Base-by-base conservation (phyloP, 2,888 invertebrate genomes). In the Leptothorax acervorum region DNA sequence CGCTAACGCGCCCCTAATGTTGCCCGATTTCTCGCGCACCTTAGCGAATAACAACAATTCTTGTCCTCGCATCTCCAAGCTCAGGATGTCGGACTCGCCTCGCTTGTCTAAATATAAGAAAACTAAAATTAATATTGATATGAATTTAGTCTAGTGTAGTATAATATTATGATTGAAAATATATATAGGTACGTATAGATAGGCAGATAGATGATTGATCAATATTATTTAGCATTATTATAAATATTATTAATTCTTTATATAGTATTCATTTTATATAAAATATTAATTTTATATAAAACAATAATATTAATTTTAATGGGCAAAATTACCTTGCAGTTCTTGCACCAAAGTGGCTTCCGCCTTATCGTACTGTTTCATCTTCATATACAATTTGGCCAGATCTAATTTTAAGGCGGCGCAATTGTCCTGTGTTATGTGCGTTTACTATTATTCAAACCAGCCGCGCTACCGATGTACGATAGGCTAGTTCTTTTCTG, bases 341-440 rank as follows among this genome's bases (percentile, higher is more conserved):
- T 98, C 98, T 53, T 97, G 96, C 0, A 96, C 95, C 82, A 99
- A 96, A 2, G 97, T 96, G 73, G 97, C 96, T 94, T 99, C 98
- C 0, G 99, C 98, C 94, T 98, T 98, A 73, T 98, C 98, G 93
- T 97, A 98, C 92, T 99, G 97, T 90, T 97, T 97, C 90, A 99
- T 95, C 95, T 98, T 97, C 90, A 98, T 96, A 79, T 98, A 97
- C 35, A 99, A 95, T 91, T 98, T 97, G 0, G 98, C 97, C 91
- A 99, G 96, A 93, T 99, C 98, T 90, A 98, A 96, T 94, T 97
- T 97, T 6, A 98, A 93, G 60, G 95, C 95, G 1, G 95, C 94
- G 74, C 93, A 94, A 89, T 95, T 95, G 35, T 97, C 96, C n/a
- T n/a, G n/a, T n/a, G n/a, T n/a, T n/a, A n/a, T n/a, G n/a, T n/a